Evolutionary conservation across 2,888 invertebrate species (phyloP).

Genomic region (Mythimna loreyi): DNA sequence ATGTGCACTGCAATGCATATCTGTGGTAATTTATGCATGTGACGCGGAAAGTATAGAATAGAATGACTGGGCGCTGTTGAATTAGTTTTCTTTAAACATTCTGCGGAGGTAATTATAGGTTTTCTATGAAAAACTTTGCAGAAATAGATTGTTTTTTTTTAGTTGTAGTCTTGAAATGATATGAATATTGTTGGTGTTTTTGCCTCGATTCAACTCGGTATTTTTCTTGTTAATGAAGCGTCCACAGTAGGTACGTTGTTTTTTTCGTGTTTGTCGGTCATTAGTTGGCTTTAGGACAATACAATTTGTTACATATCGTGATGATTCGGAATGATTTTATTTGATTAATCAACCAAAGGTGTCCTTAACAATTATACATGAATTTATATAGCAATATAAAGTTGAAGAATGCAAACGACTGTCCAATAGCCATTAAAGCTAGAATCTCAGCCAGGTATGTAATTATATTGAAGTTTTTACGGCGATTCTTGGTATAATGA

Average conservation of each 20-base stretch:
- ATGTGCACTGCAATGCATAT: slow-evolving; percentile 37
- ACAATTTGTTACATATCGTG: background rate
- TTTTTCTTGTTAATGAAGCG: slow-evolving; percentile 2
- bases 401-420: slow-evolving; percentile 32
- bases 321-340: slow-evolving; percentile 1
- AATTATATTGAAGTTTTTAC: slow-evolving; percentile 63
- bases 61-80: slow-evolving; percentile 29
- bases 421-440: slow-evolving; percentile 49
- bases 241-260: background rate
- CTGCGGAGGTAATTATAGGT: slow-evolving; percentile 4
- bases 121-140: slow-evolving; percentile 11
- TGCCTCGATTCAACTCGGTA: slow-evolving; percentile 13
- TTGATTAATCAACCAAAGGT: background rate
- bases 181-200: background rate
- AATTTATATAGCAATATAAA: slow-evolving; percentile 20
- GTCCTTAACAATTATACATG: background rate
- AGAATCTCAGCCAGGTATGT: slow-evolving; percentile 52
- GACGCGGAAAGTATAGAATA: slow-evolving; percentile 35
- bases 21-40: slow-evolving; percentile 45
- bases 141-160: slow-evolving; percentile 1
- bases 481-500: slow-evolving; percentile 57
- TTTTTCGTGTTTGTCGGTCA: background rate
- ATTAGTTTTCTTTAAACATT: slow-evolving; percentile 12
- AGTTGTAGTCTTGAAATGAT: background rate
- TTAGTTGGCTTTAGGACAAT: slow-evolving; percentile 13